Evolutionary conservation across 2,113 vertebrate genomes (phyloP).

Genomic region (Channa argus): DNA sequence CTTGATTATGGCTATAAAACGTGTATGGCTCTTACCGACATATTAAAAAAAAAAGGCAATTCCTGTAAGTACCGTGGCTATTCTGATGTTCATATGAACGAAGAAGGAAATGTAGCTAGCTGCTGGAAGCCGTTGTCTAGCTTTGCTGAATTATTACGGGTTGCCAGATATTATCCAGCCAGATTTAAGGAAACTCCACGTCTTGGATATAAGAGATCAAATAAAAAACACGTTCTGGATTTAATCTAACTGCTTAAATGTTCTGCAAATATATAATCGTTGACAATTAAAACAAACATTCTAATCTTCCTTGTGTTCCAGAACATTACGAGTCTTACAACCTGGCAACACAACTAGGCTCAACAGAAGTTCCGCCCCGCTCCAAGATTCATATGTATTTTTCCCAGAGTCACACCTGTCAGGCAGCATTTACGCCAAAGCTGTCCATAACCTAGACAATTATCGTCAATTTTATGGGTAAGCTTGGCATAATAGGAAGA

Average conservation of each 20-base stretch:
- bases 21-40: conserved; percentile 68
- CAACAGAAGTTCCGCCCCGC: background rate
- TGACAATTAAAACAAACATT: background rate
- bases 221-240: no score
- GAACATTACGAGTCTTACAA: no score
- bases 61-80: no score
- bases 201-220: no score
- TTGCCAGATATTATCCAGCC: conserved; percentile 58
- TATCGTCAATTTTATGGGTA: fast-evolving
- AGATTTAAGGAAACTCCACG: background rate
- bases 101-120: background rate
- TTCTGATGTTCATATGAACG: background rate
- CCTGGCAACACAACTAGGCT: conserved; percentile 50
- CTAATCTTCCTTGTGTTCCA: no score
- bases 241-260: no score
- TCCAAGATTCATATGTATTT: fast-evolving
- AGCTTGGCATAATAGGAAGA: background rate
- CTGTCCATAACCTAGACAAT: background rate
- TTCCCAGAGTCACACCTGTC: background rate
- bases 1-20: fast-evolving
- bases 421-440: background rate
- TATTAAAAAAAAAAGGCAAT: conserved; percentile 12
- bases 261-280: background rate
- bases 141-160: conserved; percentile 21
- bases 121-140: conserved; percentile 6